phyloP scores from a whole-genome alignment of 2,113 vertebrate species.

The Archocentrus centrarchus region DNA sequence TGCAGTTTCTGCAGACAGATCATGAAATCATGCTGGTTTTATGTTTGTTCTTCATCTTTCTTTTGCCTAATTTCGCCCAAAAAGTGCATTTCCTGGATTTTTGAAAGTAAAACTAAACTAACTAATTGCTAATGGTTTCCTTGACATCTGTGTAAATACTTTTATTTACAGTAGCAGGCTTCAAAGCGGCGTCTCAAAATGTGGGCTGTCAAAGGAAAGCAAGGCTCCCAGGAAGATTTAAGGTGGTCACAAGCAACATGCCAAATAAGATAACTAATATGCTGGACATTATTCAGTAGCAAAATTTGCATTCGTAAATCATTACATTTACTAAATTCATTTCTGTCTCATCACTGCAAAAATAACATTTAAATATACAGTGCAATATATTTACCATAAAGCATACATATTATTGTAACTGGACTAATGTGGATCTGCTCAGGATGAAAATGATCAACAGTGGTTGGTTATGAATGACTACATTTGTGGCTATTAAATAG shows the following conservation, averaged over 20 bases:
- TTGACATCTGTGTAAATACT: slow-evolving; percentile 10
- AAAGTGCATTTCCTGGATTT: background rate
- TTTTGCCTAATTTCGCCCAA: slow-evolving; percentile 8
- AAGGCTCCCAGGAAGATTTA: background rate
- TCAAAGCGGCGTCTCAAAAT: background rate
- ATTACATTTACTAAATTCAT: background rate
- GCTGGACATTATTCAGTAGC: background rate
- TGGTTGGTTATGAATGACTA: background rate
- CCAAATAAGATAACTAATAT: background rate
- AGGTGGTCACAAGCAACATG: slow-evolving; percentile 2
- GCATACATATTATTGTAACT: background rate
- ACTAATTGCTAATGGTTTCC: background rate
- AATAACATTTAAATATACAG: background rate
- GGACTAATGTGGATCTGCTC: background rate
- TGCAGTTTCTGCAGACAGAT: slow-evolving; percentile 25
- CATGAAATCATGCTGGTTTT: slow-evolving; percentile 22
- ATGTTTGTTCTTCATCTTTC: slow-evolving; percentile 18
- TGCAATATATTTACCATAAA: background rate
- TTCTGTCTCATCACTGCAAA: background rate
- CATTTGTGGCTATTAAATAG: slow-evolving; percentile 15
- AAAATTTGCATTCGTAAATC: background rate
- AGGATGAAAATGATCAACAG: background rate
- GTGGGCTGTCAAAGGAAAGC: background rate
- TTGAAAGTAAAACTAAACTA: background rate
- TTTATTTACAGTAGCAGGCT: background rate